Evolutionary conservation across 2,113 vertebrate genomes (phyloP), one percentile per base, ranked within the genome.

Genomic region (Sander lucioperca): DNA sequence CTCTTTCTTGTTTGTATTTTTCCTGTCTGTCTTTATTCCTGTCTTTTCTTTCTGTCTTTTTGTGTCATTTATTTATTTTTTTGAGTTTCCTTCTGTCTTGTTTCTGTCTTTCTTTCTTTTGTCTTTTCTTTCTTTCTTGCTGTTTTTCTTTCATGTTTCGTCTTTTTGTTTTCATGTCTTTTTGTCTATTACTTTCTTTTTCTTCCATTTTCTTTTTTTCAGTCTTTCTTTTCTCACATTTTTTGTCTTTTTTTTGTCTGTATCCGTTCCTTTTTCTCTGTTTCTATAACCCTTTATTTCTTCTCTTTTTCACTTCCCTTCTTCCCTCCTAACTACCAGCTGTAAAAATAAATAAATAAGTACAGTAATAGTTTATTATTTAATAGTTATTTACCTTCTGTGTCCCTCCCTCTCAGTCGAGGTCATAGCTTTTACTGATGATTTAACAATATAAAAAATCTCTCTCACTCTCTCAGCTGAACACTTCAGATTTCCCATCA

Each of bases 381-480:
- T 11, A 50, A 48, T 30, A 5, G 6, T 18, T 21, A 11, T 39
- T 77, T 62, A 56, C n/a, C 19, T 61, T 65, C 59, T 30, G 39
- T 14, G 14, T 45, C 16, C 18, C 43, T 50, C 45, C 12, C 15
- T 77, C 45, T 64, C 62, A 5, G 18, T 4, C 36, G 53, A 80
- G n/a, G 45, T 80, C 63, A 48, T 23, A 45, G 18, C 59, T 57
- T 64, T 65, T 68, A 36, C 64, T 33, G 54, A 51, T 72, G 56
- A 74, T 74, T 83, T 33, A 83, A 16, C 2, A 33, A n/a, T 57
- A 72, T 27, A 30, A 47, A 74, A 63, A 61, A 58, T 54, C n/a
- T 23, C 36, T 77, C 75, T 5, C 50, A n/a, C 57, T 70, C 72
- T 16, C n/a, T 57, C 25, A 27, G 27, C 5, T 10, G 6, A 77